Base-by-base conservation (phyloP, 2,888 invertebrate species). In the Leptinotarsa tumamoca region DNA sequence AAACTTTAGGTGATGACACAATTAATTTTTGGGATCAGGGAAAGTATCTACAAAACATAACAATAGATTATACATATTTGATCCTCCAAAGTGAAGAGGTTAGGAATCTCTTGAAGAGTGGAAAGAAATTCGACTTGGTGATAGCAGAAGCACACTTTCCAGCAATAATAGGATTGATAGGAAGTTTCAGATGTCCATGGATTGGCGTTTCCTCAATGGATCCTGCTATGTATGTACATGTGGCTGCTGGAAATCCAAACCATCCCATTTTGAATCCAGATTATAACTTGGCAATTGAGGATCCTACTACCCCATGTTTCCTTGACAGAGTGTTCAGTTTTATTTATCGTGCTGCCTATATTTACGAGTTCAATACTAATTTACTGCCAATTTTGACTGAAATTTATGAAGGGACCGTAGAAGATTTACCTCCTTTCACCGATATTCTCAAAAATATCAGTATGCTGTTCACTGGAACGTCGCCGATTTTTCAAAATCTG, bases 221-320 rank as follows among this genome's bases (percentile, higher is more conserved):
- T 69, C 83, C 83, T 21, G 81, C 81, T 4, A 66, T 81, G 4
- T 80, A 80, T 56, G 82, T 81, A 17, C 85, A 87, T 69, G 82
- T 85, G 23, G 74, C 82, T 4, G 80, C 85, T 5, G 88, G 87
- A 0, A 88, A 87, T 76, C 85, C 85, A 0, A 78, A 81, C 0
- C 85, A 87, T 82, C 87, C 88, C 0, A 75, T 88, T 21, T 76
- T 87, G 23, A 84, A 85, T 49, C 87, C 88, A 4, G 85, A 86
- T 72, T 52, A 81, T 4, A 83, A 85, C 69, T 72, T 85, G 4
- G 80, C 82, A 5, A 81, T 84, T 54, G 63, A 70, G 3, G 73
- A 79, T 50, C 43, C 70, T 3, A 72, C 77, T 21, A 49, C 82
- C 67, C 76, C 85, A 72, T 83, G 77, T 18, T 86, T 87, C 75